Base-by-base conservation (phyloP, 2,797 vertebrate species). In the Sebastes ruberrimus region DNA sequence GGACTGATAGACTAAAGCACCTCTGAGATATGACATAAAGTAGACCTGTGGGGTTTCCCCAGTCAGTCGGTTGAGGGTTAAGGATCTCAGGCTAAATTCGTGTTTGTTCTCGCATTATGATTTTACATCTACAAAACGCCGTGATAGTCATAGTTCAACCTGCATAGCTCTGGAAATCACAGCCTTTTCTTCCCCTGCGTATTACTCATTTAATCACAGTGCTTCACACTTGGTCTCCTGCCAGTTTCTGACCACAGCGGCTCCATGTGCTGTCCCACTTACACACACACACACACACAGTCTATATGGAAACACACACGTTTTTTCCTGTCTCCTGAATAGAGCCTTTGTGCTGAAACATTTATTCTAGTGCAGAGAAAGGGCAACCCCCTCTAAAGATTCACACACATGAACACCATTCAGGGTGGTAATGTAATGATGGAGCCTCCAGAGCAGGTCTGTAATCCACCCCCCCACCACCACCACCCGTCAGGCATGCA, bases 261-360 rank as follows among this genome's bases (percentile, higher is more conserved):
- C 84, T 79, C 74, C 73, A 69, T 85, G 82, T 84, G 81, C 71
- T 76, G 67, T 33, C 85, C 55, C 83, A 73, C 74, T 77, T 66
- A 81, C 76, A 81, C 71, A 85, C 77, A 63, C 5, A 30, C 10
- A 56, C 55, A 56, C 53, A 56, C 53, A 55, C 10, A 25, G 23
- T 4, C 53, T 25, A 63, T 25, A 66, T 38, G 68, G 57, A 76
- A 38, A 81, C 55, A 30, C 85, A 81, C 78, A 81, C 75, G 35
- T 28, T 69, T 80, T 82, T 86, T 88, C 87, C 84, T 74, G 78
- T 78, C 87, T 91, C 5, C 71, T 93, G 88, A 94, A 93, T 92
- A 33, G 89, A 87, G 77, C 74, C 79, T 88, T 94, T 94, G 93
- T 92, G 80, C 77, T 65, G 73, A 83, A 89, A 90, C 88, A 85